Percentiles rank a stretch among this genome's conserved stretches.
Evolutionary conservation across 1,140 invertebrate genomes (phyloP).

Genomic region (Xylocopa sonorina): DNA sequence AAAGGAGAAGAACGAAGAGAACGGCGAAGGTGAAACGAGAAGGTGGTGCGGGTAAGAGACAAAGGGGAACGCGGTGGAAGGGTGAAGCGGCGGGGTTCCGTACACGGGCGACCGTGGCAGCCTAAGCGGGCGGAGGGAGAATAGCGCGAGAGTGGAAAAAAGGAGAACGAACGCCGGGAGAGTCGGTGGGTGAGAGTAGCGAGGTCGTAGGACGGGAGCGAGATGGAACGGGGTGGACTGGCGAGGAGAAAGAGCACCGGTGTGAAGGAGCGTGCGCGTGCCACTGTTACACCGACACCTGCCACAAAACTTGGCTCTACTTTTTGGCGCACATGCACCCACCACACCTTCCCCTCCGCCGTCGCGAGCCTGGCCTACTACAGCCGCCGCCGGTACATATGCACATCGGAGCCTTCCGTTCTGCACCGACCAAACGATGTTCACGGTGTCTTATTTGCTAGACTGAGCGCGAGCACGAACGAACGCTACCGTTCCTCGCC

Average conservation of each 20-base stretch:
- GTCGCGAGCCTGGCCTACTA: neutral
- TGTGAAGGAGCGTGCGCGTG: conserved; percentile 69
- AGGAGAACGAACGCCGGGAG: conserved; percentile 8
- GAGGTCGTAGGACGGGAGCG: conserved; percentile 13
- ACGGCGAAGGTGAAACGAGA: conserved; percentile 55
- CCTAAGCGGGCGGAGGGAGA: conserved; percentile 21
- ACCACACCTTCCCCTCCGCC: conserved; percentile 38
- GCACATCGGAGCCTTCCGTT: conserved; percentile 36
- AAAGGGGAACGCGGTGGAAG: neutral
- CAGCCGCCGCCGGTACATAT: conserved; percentile 13
- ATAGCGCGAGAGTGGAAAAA: neutral
- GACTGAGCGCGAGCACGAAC: too few relatives aligned
- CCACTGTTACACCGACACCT: conserved; percentile 70
- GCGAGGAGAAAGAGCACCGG: conserved; percentile 54
- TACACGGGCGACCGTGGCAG: conserved; percentile 25
- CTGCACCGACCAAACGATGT: conserved; percentile 4
- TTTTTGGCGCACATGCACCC: conserved; percentile 68
- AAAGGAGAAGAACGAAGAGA: conserved; percentile 59
- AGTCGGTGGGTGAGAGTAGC: conserved; percentile 10
- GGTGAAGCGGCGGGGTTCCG: conserved; percentile 15
- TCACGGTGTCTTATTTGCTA: conserved; percentile 28
- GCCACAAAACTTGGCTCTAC: conserved; percentile 69
- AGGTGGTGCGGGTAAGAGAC: neutral
- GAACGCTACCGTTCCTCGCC: neutral
- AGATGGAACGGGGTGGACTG: conserved; percentile 18